Percentiles rank a stretch among this genome's conserved stretches.
Conservation (phyloP, 1,140 invertebrate species). For the Drosophila busckii region DNA sequence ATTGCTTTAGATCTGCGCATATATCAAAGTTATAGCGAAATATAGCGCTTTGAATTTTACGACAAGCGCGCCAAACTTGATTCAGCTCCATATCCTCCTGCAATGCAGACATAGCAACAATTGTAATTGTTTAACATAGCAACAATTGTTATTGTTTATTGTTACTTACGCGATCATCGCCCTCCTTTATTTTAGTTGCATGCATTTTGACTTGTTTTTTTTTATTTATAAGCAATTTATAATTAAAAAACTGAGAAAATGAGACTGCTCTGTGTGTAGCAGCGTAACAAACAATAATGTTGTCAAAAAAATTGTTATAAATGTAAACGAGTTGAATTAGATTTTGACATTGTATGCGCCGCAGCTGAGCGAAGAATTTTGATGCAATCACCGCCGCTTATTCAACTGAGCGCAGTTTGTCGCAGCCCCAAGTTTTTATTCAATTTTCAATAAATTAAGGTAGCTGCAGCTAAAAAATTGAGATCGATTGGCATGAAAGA, state of each 20-base stretch:
- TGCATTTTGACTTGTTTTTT: constrained; percentile 48
- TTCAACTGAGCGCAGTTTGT: constrained; percentile 66
- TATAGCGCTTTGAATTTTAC: constrained; percentile 85
- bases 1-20: constrained; percentile 83
- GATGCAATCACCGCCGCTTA: constrained; percentile 66
- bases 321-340: constrained; percentile 32
- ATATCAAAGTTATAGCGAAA: constrained; percentile 85
- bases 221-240: constrained; percentile 18
- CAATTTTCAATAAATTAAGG: constrained; percentile 73
- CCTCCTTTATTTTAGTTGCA: constrained; percentile 54
- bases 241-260: constrained; percentile 26
- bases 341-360: constrained; percentile 52
- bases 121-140: no score
- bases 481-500: constrained; percentile 19
- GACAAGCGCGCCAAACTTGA: constrained; percentile 86
- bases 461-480: constrained; percentile 26
- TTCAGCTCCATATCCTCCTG: constrained; percentile 66
- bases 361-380: constrained; percentile 45
- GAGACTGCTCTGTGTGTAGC: constrained; percentile 8
- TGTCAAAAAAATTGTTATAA: constrained; percentile 26
- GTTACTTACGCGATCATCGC: constrained; percentile 59
- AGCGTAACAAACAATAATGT: constrained; percentile 41
- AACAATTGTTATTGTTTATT: no score
- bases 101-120: no score
- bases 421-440: constrained; percentile 72